Evolutionary conservation across 1,140 invertebrate species (phyloP), one percentile per base, ranked within the genome.

Genomic region (Pseudobourletiella spinata): DNA sequence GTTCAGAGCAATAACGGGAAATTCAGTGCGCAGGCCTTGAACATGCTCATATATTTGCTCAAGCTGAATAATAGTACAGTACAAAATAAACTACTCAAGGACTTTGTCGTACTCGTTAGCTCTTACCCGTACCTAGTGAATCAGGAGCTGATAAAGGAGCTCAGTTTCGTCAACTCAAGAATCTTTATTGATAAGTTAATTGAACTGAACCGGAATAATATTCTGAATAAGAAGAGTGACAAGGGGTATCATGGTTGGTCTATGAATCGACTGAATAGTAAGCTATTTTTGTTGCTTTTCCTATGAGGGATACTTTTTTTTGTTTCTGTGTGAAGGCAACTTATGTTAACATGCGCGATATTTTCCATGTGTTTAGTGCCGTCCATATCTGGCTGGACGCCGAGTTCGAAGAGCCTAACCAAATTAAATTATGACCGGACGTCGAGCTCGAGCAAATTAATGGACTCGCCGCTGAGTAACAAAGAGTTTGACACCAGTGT

Each of bases 1-100:
- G 52, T 55, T 11, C 52, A 55, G 18, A 11, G 4, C 2, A 55
- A 55, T 24, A 32, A 32, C 20, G 52, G 52, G 3, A 55, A 55
- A 20, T 55, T 55, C 18, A 32, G 52, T 55, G 16, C 24, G 11
- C 61, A 58, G 30, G 56, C 55, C 1, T 51, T 67, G 16, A 44
- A 57, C n/a, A 57, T 48, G 3, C 58, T 67, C 35, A 57, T 67
- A 29, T 44, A 57, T 25, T 57, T 67, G 20, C 43, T 67, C 3
- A 42, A 67, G 20, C 22, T 42, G 16, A 55, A 67, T 18, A 35
- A 57, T 50, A 58, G 61, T n/a, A 52, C 65, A 8, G 55, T 46
- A 20, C 61, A 67, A 56, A 58, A 57, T 14, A 61, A 67, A 58
- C 52, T 67, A 30, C 43, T 67, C 8, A 54, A 61, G 35, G 65